Percentiles rank a stretch among this genome's conserved stretches.
Evolutionary conservation across 2,797 vertebrate species (phyloP).

Genomic region (Syngnathus rostellatus): DNA sequence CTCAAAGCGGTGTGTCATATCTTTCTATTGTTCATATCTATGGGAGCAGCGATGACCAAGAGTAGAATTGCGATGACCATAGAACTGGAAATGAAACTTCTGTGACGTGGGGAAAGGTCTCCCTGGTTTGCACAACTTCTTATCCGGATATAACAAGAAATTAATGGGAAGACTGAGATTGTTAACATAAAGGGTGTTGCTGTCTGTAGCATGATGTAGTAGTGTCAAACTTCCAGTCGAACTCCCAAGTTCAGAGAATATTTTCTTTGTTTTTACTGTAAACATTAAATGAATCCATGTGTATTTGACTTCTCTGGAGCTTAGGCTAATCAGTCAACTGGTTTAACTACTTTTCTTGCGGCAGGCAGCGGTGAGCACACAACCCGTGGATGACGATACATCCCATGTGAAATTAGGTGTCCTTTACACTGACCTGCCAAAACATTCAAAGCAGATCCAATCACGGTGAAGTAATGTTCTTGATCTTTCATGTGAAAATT

Average conservation of each 20-base stretch:
- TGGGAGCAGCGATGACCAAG: no score
- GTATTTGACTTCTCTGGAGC: background rate
- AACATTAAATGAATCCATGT: background rate
- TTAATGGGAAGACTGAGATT: no score
- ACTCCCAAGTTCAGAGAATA: background rate
- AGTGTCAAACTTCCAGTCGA: no score
- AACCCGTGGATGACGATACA: background rate
- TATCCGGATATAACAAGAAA: no score
- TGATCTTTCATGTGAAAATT: background rate
- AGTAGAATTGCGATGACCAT: no score
- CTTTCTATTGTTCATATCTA: no score
- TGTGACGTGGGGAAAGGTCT: no score
- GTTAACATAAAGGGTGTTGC: no score
- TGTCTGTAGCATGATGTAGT: no score
- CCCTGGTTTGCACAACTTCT: no score
- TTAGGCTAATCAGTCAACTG: constrained; percentile 13
- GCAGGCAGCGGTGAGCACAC: constrained; percentile 9
- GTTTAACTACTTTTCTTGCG: constrained; percentile 17
- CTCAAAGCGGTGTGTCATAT: no score
- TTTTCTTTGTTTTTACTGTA: background rate
- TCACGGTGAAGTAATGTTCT: background rate
- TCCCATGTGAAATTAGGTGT: background rate
- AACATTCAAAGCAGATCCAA: background rate
- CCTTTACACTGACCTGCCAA: background rate
- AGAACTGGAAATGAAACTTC: no score